phyloP scores from a whole-genome alignment of 37 sponge, comb jelly and placozoan species.

The Ianthella basta region DNA sequence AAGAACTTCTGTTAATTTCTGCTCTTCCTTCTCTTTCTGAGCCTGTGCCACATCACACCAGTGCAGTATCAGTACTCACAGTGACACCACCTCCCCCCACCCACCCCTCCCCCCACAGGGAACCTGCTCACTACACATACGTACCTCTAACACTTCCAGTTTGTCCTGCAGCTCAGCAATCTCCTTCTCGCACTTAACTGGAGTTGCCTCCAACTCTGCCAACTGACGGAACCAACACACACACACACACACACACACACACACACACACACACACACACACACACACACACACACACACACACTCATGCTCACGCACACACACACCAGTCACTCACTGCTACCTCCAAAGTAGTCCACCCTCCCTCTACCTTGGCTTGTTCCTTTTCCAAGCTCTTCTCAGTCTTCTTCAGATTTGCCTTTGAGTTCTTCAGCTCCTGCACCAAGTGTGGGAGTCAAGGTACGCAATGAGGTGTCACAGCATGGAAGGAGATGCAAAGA shows the following conservation, averaged over 20 bases:
- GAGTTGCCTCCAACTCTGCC: slow-evolving; percentile 74
- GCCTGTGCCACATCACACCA: slow-evolving; percentile 17
- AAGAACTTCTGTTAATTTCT: slow-evolving; percentile 48
- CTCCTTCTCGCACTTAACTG: slow-evolving; percentile 71
- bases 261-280: too few species aligned
- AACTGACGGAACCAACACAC: not conserved
- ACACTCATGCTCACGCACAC: too few species aligned
- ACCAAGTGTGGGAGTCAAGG: not conserved
- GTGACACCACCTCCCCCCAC: not conserved
- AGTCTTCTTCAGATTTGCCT: slow-evolving; percentile 69
- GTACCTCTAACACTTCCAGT: slow-evolving; percentile 61
- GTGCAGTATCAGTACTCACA: not conserved
- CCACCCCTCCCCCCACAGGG: not conserved
- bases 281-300: too few species aligned
- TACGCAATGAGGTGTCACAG: not conserved
- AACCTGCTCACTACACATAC: not conserved
- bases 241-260: not conserved
- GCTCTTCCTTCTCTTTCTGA: slow-evolving; percentile 59
- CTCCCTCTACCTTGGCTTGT: slow-evolving; percentile 63
- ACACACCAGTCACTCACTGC: not conserved
- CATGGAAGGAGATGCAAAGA: not conserved
- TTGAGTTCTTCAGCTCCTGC: slow-evolving; percentile 86
- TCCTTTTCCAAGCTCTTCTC: slow-evolving; percentile 83
- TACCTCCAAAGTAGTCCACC: not conserved
- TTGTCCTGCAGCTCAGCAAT: slow-evolving; percentile 65